These are phyloP conservation scores for Oceanites oceanicus DNA, from an alignment of 2,113 vertebrate genomes.

Conservation along the genomic window DNA sequence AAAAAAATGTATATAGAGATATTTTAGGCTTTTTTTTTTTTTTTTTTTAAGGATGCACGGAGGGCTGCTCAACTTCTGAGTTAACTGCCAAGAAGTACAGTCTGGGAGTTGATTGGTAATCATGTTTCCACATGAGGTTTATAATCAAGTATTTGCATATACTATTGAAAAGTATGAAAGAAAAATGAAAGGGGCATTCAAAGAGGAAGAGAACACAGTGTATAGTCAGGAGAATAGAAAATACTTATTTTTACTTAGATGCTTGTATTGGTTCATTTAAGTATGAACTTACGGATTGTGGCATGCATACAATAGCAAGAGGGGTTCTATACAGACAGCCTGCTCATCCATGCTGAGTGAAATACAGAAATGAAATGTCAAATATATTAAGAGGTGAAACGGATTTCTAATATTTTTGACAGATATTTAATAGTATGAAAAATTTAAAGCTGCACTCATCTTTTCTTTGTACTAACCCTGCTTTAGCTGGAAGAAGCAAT, in stretches of 20 bases:
- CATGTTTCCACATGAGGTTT: background rate
- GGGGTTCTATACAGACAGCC: background rate
- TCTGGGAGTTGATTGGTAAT: background rate
- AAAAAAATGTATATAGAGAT: background rate
- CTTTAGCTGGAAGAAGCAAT: background rate
- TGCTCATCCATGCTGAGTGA: background rate
- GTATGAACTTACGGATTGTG: background rate
- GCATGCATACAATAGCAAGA: background rate
- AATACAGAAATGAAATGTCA: background rate
- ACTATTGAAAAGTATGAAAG: background rate
- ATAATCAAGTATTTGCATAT: background rate
- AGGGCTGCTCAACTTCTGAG: background rate
- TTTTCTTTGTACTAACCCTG: background rate
- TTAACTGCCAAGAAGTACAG: background rate
- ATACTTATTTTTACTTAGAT: background rate
- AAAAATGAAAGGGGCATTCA: background rate
- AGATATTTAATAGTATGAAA: background rate
- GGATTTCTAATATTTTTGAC: background rate
- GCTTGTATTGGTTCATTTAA: background rate
- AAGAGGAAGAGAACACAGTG: background rate
- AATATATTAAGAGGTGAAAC: background rate
- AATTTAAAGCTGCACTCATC: background rate
- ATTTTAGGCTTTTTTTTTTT: background rate
- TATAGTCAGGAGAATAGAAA: background rate
- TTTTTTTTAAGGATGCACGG: background rate